Base-by-base conservation (phyloP, 2,888 invertebrate species). In the Ophonus ardosiacus region DNA sequence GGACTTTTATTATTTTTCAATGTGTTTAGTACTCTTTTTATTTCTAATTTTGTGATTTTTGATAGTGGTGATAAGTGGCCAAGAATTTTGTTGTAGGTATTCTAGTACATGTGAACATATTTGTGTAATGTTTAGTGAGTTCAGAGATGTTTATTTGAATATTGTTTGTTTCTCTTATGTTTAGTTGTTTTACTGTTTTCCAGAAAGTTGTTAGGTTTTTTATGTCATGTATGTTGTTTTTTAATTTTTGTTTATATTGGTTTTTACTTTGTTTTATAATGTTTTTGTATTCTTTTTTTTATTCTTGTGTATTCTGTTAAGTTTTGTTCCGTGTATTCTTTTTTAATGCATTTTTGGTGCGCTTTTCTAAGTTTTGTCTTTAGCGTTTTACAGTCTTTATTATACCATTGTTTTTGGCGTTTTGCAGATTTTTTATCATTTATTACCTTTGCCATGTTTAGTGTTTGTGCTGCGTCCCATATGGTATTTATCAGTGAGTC, bases 1-100 rank as follows among this genome's bases (percentile, higher is more conserved):
- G n/a, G n/a, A n/a, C n/a, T n/a, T n/a, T 71, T 71, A 38, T 74
- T 74, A 43, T 43, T 74, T 74, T 40, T 74, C 15, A 74, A 8
- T 15, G 17, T 17, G 3, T 18, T 51, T 74, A 43, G 1, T 3
- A 74, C 74, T 7, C 40, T 43, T 6, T 17, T 74, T 8, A 65
- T 24, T 65, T 65, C 24, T 31, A 21, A 24, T 65, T 65, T 24
- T 65, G 63, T 65, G 0, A 65, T 65, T 65, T 31, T 31, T 31
- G 31, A 13, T 65, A 65, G 13, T 65, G 63, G 13, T 65, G 10
- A 6, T 13, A 31, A 10, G 1, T 65, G n/a, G 0, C 31, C 63
- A 2, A 21, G 13, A 31, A 65, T n/a, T n/a, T n/a, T n/a, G n/a
- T n/a, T n/a, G n/a, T n/a, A n/a, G n/a, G n/a, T n/a, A n/a, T n/a